Base-by-base conservation (phyloP, 2,888 invertebrate genomes). In the Caenorhabditis auriculariae region DNA sequence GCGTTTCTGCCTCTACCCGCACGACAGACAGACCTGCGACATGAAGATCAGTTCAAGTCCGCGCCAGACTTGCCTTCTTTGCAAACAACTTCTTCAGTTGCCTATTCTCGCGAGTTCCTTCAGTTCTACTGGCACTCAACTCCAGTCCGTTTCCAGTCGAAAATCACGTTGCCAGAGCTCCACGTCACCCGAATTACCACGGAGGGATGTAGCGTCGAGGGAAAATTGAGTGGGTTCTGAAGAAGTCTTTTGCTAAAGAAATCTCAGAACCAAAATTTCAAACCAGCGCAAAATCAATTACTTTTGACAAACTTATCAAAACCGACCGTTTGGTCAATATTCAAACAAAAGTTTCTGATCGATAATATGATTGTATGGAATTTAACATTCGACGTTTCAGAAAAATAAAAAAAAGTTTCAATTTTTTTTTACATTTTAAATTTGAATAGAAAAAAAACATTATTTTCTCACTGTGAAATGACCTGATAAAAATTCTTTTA, bases 1-100 rank as follows among this genome's bases (percentile, higher is more conserved):
- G 80, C 72, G 74, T 41, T 80, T 80, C 55, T 80, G 80, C 57
- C 58, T 74, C 19, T 76, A 73, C 55, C 80, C 80, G 4, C 80
- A 80, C 54, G 80, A 80, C 44, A 54, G 65, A 48, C 80, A 80
- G 55, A 50, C 59, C 29, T 80, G 80, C 39, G 75, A 79, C 54
- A 51, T 79, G 35, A 56, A 45, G 29, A 56, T 75, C 29, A 75
- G 75, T 56, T 78, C 77, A 23, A 76, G 77, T 77, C 28, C 60
- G 66, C 52, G 19, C 44, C 35, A 3, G 6, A 19, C 27, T 28
- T 21, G 35, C 26, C 43, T 42, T 28, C 24, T 45, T 28, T 41
- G 7, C 41, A 26, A 39, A 12, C 4, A 4, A 17, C 23, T 28
- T 9, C 58, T 78, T 27, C 66, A 79, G 79, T 80, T 28, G 78